phyloP scores from a whole-genome alignment of 2,797 vertebrate genomes.

The Zalophus californianus region DNA sequence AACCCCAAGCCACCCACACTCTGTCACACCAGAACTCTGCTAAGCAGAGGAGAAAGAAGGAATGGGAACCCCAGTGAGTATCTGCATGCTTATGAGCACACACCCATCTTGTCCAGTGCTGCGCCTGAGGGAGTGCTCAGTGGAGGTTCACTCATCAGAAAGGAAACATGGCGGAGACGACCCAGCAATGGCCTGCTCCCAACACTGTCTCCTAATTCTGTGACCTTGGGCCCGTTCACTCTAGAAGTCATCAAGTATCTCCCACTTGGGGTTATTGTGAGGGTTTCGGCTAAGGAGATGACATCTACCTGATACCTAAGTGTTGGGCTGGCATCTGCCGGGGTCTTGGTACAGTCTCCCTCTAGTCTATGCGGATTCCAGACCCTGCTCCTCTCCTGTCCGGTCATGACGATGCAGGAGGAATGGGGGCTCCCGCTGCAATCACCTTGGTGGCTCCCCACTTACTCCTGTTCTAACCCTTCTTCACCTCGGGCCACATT shows the following conservation, averaged over 20 bases:
- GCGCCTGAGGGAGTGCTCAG: neutral
- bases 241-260: neutral
- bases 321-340: neutral
- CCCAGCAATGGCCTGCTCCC: neutral
- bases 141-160: neutral
- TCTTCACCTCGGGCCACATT: neutral
- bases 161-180: neutral
- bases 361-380: neutral
- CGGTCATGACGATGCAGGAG: neutral
- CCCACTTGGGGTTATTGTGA: neutral
- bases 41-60: neutral
- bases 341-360: neutral
- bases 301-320: neutral
- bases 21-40: neutral
- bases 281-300: neutral
- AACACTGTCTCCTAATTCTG: neutral
- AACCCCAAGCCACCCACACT: neutral
- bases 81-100: rapidly evolving
- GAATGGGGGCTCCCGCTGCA: neutral
- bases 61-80: neutral
- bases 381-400: neutral
- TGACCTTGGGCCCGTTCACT: neutral
- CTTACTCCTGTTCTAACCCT: neutral
- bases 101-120: no score
- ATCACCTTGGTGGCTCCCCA: neutral